Conservation (phyloP, 2,888 invertebrate species). For the Megaustenia siamemsis region DNA sequence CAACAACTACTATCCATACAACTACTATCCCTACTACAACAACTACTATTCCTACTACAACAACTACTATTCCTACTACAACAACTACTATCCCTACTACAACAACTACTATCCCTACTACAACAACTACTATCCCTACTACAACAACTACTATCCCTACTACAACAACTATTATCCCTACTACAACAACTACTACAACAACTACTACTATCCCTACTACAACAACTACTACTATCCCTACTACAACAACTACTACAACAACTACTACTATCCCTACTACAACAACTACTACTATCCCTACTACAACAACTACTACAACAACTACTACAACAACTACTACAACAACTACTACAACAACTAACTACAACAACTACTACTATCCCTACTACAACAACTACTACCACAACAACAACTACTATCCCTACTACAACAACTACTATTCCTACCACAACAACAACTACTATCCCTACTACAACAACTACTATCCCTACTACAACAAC, state of each 20-base stretch:
- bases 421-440: constrained; percentile 30
- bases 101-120: no score
- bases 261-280: constrained; percentile 19
- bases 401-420: constrained; percentile 30
- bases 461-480: background rate
- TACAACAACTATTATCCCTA: background rate
- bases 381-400: constrained; percentile 22
- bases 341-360: background rate
- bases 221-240: background rate
- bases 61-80: no score
- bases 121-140: no score
- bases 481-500: background rate
- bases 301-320: constrained; percentile 36
- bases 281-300: constrained; percentile 13
- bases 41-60: no score
- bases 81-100: no score
- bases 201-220: background rate
- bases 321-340: constrained; percentile 27
- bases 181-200: background rate
- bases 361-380: constrained; percentile 7
- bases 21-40: no score
- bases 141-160: background rate
- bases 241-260: constrained; percentile 12
- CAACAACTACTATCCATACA: no score
- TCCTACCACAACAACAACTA: constrained; percentile 20